Evolutionary conservation across 2,888 invertebrate species (phyloP).

Genomic region (Sminthurinus aureus): DNA sequence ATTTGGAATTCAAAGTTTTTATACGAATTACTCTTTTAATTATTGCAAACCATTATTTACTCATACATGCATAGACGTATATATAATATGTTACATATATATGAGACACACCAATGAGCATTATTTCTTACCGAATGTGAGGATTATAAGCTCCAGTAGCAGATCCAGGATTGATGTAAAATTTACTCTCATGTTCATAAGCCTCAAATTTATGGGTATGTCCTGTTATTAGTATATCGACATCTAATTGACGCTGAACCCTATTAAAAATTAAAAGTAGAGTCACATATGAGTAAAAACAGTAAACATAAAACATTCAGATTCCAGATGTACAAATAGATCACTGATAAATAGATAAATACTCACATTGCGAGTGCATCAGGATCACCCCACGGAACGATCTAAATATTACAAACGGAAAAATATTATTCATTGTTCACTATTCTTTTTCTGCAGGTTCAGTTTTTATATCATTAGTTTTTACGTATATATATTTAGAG

Average conservation of each 20-base stretch:
- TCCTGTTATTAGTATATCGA: conserved; percentile 97
- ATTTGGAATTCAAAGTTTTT: conserved; percentile 60
- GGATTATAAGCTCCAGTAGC: conserved; percentile 98
- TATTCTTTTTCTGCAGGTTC: no score
- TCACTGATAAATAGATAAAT: no score
- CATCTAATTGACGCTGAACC: conserved; percentile 95
- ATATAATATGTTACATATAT: no score
- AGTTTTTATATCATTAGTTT: not conserved
- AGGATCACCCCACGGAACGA: conserved; percentile 97
- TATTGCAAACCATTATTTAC: not conserved
- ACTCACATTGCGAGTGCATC: conserved; percentile 80
- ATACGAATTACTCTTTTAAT: conserved; percentile 26
- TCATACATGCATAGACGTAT: not conserved
- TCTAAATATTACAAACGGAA: conserved; percentile 42
- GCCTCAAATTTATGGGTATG: conserved; percentile 99
- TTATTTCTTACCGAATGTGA: conserved; percentile 70
- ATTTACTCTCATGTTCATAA: conserved; percentile 97
- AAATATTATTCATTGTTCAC: not conserved
- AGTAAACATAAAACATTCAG: no score
- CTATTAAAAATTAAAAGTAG: no score
- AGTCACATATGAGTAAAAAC: no score
- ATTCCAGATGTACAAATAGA: no score
- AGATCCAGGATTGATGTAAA: conserved; percentile 99
- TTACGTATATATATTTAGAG: not conserved
- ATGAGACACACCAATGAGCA: no score